These are phyloP conservation scores for Drosophila phalerata DNA, from an alignment of 2,888 invertebrate species.

Conservation along the genomic window DNA sequence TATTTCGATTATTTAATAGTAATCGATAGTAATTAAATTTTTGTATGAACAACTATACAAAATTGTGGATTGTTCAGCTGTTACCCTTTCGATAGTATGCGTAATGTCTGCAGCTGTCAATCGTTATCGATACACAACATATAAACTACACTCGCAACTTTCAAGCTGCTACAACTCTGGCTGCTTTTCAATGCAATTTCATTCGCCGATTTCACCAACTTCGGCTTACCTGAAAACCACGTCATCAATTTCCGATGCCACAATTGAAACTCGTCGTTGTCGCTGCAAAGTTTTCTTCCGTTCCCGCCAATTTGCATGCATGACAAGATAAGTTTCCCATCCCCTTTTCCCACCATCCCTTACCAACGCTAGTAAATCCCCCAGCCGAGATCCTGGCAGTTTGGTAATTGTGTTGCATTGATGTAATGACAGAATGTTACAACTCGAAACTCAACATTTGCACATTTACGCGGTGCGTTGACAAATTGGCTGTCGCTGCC, in stretches of 20 bases:
- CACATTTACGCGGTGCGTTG: conserved; percentile 54
- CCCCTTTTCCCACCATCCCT: neutral
- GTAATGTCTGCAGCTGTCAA: neutral
- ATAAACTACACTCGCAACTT: neutral
- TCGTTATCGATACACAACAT: neutral
- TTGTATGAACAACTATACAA: no score
- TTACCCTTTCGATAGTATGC: neutral
- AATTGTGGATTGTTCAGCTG: no score
- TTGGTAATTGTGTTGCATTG: conserved; percentile 57
- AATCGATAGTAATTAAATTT: no score
- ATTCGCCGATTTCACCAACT: neutral
- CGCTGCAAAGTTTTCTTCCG: conserved; percentile 36
- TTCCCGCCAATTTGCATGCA: conserved; percentile 53
- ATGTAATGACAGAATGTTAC: conserved; percentile 63
- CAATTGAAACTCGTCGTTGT: conserved; percentile 33
- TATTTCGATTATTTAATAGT: no score
- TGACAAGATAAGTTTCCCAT: conserved; percentile 26
- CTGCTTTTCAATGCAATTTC: neutral
- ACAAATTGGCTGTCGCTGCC: conserved; percentile 66
- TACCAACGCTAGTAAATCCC: neutral
- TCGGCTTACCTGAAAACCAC: conserved; percentile 35
- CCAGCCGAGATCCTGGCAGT: neutral
- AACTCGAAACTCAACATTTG: conserved; percentile 36
- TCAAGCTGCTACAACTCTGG: neutral
- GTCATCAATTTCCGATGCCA: conserved; percentile 51